Conservation (phyloP, 1,140 invertebrate genomes). For the Notospermus geniculatus region DNA sequence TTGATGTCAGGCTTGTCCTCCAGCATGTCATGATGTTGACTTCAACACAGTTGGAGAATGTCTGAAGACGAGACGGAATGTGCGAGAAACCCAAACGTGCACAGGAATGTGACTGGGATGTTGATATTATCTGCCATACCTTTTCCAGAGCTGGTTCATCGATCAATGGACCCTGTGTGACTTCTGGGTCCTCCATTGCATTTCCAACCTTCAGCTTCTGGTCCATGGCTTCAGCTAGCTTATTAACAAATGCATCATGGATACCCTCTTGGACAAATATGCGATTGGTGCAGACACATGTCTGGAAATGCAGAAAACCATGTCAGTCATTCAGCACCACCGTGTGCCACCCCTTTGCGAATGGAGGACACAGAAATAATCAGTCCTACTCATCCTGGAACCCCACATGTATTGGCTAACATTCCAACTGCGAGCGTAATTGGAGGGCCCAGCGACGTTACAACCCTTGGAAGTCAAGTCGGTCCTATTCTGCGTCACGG, state of each 20-base stretch:
- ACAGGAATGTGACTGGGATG: too few relatives aligned
- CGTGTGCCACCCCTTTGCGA: too few relatives aligned
- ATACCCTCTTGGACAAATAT: slow-evolving; percentile 86
- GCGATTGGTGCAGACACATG: slow-evolving; percentile 93
- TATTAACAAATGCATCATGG: slow-evolving; percentile 79
- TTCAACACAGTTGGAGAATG: too few relatives aligned
- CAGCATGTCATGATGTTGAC: too few relatives aligned
- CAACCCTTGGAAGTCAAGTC: neutral
- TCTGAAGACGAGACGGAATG: too few relatives aligned
- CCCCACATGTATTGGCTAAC: neutral
- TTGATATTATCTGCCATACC: too few relatives aligned
- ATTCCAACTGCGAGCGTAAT: neutral
- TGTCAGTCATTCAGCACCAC: too few relatives aligned
- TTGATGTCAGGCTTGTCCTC: too few relatives aligned
- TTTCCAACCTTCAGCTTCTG: slow-evolving; percentile 76
- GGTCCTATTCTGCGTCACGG: too few relatives aligned
- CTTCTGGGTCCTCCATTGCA: slow-evolving; percentile 66
- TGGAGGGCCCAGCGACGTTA: neutral
- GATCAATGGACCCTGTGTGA: slow-evolving; percentile 88
- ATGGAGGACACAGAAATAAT: too few relatives aligned
- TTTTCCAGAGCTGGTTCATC: slow-evolving; percentile 84
- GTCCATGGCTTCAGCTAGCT: slow-evolving; percentile 68
- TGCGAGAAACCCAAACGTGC: too few relatives aligned
- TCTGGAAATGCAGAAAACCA: slow-evolving; percentile 65
- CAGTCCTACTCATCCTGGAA: neutral